phyloP scores from a whole-genome alignment of 2,888 invertebrate species.

The Chrysotoxum bicinctum region DNA sequence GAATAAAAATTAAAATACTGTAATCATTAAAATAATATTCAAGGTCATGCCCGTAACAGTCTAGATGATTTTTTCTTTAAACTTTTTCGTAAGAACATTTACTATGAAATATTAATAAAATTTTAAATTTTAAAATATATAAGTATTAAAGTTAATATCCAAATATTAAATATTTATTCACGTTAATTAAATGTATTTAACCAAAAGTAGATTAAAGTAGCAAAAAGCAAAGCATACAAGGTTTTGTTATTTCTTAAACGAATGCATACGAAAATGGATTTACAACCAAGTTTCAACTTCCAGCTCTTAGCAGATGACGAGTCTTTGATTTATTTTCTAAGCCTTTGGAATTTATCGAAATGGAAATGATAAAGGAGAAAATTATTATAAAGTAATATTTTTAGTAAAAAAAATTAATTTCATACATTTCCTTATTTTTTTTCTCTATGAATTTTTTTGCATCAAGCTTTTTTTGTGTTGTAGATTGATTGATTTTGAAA shows the following conservation, averaged over 20 bases:
- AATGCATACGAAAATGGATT: neutral
- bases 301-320: neutral
- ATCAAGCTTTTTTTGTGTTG: neutral
- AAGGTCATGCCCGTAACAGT: neutral
- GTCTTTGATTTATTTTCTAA: no score
- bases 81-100: neutral
- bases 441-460: neutral
- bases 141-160: neutral
- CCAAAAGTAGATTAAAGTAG: slow-evolving; percentile 19
- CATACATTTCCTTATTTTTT: neutral
- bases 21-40: neutral
- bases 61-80: neutral
- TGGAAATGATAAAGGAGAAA: neutral
- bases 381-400: neutral
- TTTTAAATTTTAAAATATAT: neutral
- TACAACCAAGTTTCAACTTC: neutral
- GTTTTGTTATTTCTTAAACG: neutral
- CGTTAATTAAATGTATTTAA: slow-evolving; percentile 10
- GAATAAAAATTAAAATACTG: no score
- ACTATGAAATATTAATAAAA: neutral
- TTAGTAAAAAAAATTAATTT: no score
- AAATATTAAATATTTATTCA: neutral
- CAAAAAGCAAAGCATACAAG: neutral
- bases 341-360: neutral
- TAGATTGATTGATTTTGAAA: no score